phyloP scores from a whole-genome alignment of 2,888 invertebrate genomes.

The Luperina nickerlii region DNA sequence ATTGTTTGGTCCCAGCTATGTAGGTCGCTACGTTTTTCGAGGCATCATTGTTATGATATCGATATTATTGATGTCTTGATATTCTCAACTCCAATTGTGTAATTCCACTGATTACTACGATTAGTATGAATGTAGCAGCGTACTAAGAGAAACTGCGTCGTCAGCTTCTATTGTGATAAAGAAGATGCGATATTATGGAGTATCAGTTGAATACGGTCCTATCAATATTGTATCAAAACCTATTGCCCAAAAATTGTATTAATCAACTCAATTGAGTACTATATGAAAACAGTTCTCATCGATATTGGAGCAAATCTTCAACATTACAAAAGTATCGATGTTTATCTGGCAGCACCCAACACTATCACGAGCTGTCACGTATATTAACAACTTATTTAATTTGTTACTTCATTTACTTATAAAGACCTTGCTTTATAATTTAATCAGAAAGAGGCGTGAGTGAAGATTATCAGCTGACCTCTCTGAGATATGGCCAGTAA shows the following conservation, averaged over 20 bases:
- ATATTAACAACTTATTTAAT: conserved; percentile 50
- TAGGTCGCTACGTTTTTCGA: neutral
- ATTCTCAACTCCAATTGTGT: neutral
- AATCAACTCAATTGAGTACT: neutral
- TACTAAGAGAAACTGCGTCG: neutral
- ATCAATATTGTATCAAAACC: neutral
- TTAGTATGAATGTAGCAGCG: neutral
- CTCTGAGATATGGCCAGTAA: conserved; percentile 7
- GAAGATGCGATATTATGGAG: neutral
- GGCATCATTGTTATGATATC: neutral
- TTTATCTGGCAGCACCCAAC: conserved; percentile 1
- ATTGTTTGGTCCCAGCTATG: neutral
- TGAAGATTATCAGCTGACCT: conserved; percentile 54
- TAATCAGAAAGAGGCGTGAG: conserved; percentile 47
- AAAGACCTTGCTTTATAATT: conserved; percentile 46
- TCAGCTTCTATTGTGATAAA: neutral
- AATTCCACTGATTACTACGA: too few species aligned
- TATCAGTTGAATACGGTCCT: neutral
- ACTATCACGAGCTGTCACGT: conserved; percentile 32
- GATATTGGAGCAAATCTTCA: neutral
- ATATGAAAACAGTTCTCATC: neutral
- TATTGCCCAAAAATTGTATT: neutral
- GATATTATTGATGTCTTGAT: neutral
- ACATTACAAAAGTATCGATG: conserved; percentile 29
- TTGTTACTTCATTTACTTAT: conserved; percentile 47